Conservation (phyloP, 64 coral and sea anemone species). For the Dendronephthya gigantea region DNA sequence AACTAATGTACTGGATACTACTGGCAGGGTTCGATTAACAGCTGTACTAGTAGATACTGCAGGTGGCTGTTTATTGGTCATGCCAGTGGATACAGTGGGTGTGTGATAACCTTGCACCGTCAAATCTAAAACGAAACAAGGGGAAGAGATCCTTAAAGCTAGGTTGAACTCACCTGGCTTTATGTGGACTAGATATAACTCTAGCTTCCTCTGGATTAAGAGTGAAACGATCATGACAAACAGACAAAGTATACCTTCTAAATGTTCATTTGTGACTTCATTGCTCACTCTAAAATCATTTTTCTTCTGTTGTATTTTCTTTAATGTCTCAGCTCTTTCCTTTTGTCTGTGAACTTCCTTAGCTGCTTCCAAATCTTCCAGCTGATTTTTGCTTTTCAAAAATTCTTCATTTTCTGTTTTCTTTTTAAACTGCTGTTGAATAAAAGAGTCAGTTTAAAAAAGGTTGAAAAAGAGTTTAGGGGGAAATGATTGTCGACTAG, state of each 20-base stretch:
- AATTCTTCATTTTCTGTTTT: not conserved
- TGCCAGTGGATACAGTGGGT: not conserved
- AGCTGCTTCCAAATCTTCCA: not conserved
- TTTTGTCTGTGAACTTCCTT: not conserved
- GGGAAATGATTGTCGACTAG: constrained; percentile 15
- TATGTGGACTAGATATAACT: too few species aligned
- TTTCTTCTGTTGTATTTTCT: not conserved
- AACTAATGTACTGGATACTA: not conserved
- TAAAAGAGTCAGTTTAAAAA: not conserved
- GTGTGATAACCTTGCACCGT: not conserved
- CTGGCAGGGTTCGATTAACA: not conserved
- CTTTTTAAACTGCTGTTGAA: not conserved
- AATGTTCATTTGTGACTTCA: not conserved
- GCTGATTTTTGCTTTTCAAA: not conserved
- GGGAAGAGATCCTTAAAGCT: not conserved
- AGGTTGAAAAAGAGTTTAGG: too few species aligned
- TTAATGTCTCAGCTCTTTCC: not conserved
- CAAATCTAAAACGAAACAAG: not conserved
- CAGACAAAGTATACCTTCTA: not conserved
- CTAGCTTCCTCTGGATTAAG: too few species aligned
- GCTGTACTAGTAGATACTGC: not conserved
- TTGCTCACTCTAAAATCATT: too few species aligned
- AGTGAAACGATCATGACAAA: too few species aligned
- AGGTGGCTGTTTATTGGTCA: not conserved
- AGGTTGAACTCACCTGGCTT: not conserved